Base-by-base conservation (phyloP, 2,797 vertebrate genomes). In the Melanotaenia parkinsoni region DNA sequence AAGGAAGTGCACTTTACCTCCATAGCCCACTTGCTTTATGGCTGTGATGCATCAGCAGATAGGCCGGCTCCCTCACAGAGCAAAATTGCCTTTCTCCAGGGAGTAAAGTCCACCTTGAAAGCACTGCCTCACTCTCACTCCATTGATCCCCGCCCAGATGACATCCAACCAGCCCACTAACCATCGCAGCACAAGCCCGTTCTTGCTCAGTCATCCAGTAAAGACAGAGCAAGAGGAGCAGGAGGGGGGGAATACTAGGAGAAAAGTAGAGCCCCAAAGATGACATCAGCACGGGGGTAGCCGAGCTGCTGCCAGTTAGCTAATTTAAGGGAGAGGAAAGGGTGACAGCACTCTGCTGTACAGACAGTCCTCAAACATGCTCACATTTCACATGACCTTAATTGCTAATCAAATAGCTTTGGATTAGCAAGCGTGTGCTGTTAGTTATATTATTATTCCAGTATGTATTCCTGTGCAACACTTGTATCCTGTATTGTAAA, bases 1-100 rank as follows among this genome's bases (percentile, higher is more conserved):
- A 70, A 88, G 61, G 63, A 88, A 82, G 54, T 82, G 63, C 72
- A 85, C 71, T 91, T 92, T 94, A 95, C 94, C 94, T 94, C 91
- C 90, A 93, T 87, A 70, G 76, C 73, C 58, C 69, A 68, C 74
- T 86, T 84, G 85, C 35, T 90, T 79, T 79, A 80, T 67, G 66
- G 67, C 67, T 79, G 63, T 69, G 70, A 82, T 87, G 86, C 88
- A 92, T 91, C 88, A 82, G 71, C 32, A 8, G 68, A 90, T 76
- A 74, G 66, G 53, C 54, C 10, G 35, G 43, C 58, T 59, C 58
- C 59, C 73, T 53, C 60, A 79, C 16, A 71, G 16, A 68, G 56
- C 64, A 43, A 69, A 75, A 77, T 35, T 61, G 70, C 62, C 69
- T 79, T 68, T 77, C 88, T 83, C 75, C 56, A 33, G 71, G 56